Percentiles rank a stretch among this genome's conserved stretches.
phyloP scores from a whole-genome alignment of 2,888 invertebrate species.

The Argyra leucocephala region DNA sequence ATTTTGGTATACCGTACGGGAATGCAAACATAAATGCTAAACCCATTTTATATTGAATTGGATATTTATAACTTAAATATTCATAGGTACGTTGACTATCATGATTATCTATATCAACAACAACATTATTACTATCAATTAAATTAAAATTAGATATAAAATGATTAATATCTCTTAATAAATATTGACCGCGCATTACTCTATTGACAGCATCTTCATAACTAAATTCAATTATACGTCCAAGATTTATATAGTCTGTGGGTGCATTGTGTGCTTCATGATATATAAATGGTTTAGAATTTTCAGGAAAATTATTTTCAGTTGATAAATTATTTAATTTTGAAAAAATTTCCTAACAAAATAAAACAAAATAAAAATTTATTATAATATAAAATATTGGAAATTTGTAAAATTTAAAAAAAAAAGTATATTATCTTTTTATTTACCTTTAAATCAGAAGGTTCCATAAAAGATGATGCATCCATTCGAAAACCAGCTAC shows the following conservation, averaged over 20 bases:
- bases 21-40: slow-evolving; percentile 58
- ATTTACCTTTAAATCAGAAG: slow-evolving; percentile 16
- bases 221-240: slow-evolving; percentile 58
- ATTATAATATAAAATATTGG: background rate
- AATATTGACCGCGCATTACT: slow-evolving; percentile 30
- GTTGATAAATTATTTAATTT: slow-evolving; percentile 9
- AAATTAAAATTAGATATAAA: slow-evolving; percentile 52
- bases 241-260: slow-evolving; percentile 43
- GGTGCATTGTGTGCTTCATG: slow-evolving; percentile 12
- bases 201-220: background rate
- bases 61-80: slow-evolving; percentile 42
- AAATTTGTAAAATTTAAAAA: background rate
- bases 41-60: slow-evolving; percentile 43
- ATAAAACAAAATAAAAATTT: background rate
- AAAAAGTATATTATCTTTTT: background rate
- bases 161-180: slow-evolving; percentile 41
- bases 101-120: slow-evolving; percentile 75
- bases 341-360: slow-evolving; percentile 11
- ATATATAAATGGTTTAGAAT: slow-evolving; percentile 14
- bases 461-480: slow-evolving; percentile 19
- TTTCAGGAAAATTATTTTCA: background rate
- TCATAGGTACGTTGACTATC: slow-evolving; percentile 69
- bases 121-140: slow-evolving; percentile 47
- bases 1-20: slow-evolving; percentile 61
- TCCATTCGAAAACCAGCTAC: slow-evolving; percentile 17